phyloP scores from a whole-genome alignment of 2,888 invertebrate species.

The Euzetes globulus region DNA sequence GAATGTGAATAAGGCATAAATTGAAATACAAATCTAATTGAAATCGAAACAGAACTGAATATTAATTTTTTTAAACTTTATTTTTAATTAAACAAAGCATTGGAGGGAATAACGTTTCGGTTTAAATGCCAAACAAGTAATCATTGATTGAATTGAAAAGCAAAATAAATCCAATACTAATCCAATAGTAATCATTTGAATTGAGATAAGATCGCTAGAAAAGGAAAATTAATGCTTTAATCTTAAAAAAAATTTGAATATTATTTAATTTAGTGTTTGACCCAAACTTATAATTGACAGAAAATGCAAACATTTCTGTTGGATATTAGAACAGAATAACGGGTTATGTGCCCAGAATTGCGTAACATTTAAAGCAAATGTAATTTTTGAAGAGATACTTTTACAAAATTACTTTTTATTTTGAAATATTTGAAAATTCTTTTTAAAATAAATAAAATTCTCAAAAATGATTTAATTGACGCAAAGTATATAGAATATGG shows the following conservation, averaged over 20 bases:
- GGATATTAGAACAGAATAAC: neutral
- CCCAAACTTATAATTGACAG: constrained; percentile 3
- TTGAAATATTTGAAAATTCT: neutral
- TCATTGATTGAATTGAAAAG: neutral
- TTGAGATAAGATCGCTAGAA: no score
- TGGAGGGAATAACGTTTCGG: neutral
- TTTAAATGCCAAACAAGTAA: neutral
- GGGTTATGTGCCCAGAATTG: neutral
- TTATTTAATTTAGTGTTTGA: neutral
- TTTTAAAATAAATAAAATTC: neutral
- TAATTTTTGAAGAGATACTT: neutral
- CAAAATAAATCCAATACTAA: neutral
- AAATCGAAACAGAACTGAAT: neutral
- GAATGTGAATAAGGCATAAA: neutral
- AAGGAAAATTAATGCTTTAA: neutral
- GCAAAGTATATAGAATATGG: neutral
- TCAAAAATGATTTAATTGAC: neutral
- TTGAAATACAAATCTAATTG: neutral
- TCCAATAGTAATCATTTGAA: no score
- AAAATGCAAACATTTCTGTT: neutral
- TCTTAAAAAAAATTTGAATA: neutral
- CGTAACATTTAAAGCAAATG: no score
- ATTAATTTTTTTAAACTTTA: neutral
- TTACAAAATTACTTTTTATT: neutral
- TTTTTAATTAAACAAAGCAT: neutral